These are phyloP conservation scores for Papilio helenus DNA, from an alignment of 1,140 invertebrate genomes.

Conservation along the genomic window DNA sequence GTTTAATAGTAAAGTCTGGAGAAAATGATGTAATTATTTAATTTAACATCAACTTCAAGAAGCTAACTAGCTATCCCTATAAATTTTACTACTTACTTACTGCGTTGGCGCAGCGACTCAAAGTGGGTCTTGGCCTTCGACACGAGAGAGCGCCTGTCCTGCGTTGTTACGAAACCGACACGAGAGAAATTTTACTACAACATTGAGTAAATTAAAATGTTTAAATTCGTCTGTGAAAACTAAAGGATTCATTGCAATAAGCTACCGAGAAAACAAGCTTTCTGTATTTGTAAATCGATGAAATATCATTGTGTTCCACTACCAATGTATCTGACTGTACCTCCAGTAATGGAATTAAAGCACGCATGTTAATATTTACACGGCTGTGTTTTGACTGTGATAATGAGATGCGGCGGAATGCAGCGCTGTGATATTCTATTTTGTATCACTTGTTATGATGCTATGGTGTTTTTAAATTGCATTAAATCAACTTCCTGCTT, in stretches of 20 bases:
- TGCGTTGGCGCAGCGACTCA: too few species aligned
- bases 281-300: background rate
- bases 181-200: too few species aligned
- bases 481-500: background rate
- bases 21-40: background rate
- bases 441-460: constrained; percentile 1
- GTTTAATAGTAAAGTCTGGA: too few species aligned
- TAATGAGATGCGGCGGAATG: constrained; percentile 58
- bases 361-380: constrained; percentile 63
- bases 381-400: constrained; percentile 59
- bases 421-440: constrained; percentile 33
- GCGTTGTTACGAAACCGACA: too few species aligned
- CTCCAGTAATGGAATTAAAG: constrained; percentile 60
- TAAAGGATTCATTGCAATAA: too few species aligned
- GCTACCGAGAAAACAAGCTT: too few species aligned
- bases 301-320: background rate
- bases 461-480: background rate
- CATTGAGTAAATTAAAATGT: too few species aligned
- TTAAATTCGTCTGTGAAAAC: too few species aligned
- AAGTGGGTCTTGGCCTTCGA: too few species aligned
- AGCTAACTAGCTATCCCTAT: too few species aligned
- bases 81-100: too few species aligned
- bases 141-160: too few species aligned
- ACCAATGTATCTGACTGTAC: constrained; percentile 39
- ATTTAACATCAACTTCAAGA: background rate